Evolutionary conservation across 2,113 vertebrate genomes (phyloP).

Genomic region (Lepisosteus oculatus): DNA sequence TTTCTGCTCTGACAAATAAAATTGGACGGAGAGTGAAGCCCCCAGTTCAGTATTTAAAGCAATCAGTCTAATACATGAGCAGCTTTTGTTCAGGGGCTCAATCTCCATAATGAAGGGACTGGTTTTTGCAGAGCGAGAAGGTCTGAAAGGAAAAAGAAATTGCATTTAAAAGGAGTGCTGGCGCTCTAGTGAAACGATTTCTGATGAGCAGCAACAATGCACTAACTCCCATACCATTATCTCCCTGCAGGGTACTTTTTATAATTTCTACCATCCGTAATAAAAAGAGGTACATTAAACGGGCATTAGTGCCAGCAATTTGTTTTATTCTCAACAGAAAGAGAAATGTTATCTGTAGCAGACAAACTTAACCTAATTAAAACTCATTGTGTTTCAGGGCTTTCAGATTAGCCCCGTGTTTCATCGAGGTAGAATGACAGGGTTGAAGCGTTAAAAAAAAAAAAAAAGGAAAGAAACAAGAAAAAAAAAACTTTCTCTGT

Average conservation of each 20-base stretch:
- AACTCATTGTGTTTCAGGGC: slow-evolving; percentile 64
- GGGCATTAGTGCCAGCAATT: slow-evolving; percentile 73
- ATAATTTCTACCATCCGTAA: slow-evolving; percentile 73
- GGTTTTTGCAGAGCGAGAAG: neutral
- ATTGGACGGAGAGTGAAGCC: neutral
- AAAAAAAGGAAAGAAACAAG: slow-evolving; percentile 29
- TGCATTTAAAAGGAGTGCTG: slow-evolving; percentile 38
- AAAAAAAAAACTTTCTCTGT: slow-evolving; percentile 14
- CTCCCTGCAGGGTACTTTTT: slow-evolving; percentile 63
- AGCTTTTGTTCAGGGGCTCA: slow-evolving; percentile 1
- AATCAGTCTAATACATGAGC: neutral
- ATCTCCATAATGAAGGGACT: slow-evolving; percentile 3
- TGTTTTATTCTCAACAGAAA: slow-evolving; percentile 68
- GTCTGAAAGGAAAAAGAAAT: neutral
- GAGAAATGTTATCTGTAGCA: slow-evolving; percentile 76
- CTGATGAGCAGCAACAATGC: slow-evolving; percentile 62
- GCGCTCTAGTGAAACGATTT: slow-evolving; percentile 43
- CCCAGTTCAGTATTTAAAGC: neutral
- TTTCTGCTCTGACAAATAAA: neutral
- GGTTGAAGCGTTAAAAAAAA: neutral
- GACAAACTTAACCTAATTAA: slow-evolving; percentile 82
- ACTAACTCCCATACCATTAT: slow-evolving; percentile 48
- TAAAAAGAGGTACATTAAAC: slow-evolving; percentile 68
- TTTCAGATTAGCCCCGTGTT: slow-evolving; percentile 38
- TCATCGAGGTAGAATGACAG: neutral